Percentiles rank a stretch among this genome's conserved stretches.
Conservation (phyloP, 2,888 invertebrate genomes). For the Netelia fuscicornis region DNA sequence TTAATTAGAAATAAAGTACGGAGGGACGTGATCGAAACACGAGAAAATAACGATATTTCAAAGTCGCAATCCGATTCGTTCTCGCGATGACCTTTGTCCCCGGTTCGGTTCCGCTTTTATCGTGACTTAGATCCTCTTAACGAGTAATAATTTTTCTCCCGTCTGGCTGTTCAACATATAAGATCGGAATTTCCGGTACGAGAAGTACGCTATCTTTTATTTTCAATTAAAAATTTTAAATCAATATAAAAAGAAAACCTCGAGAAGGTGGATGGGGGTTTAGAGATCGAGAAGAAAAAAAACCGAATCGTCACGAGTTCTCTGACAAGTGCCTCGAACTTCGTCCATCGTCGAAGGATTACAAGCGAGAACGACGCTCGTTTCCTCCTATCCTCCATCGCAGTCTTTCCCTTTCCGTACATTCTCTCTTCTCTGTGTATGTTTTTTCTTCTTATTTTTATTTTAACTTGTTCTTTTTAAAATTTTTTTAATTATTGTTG, state of each 20-base stretch:
- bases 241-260: too few relatives aligned
- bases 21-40: too few relatives aligned
- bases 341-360: conserved; percentile 53
- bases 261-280: too few relatives aligned
- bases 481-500: conserved; percentile 22
- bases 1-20: too few relatives aligned
- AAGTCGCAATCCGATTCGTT: too few relatives aligned
- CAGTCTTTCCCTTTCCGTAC: background rate
- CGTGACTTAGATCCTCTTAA: conserved; percentile 31
- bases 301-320: conserved; percentile 39
- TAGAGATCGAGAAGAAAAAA: conserved; percentile 47
- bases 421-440: conserved; percentile 38
- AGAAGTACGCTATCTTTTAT: conserved; percentile 73
- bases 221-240: conserved; percentile 84
- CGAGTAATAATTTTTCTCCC: conserved; percentile 19
- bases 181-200: conserved; percentile 33
- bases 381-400: conserved; percentile 42
- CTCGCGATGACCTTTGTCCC: too few relatives aligned
- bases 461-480: background rate
- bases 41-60: too few relatives aligned
- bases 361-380: conserved; percentile 34
- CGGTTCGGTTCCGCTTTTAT: background rate
- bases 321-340: conserved; percentile 37
- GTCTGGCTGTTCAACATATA: conserved; percentile 26
- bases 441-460: conserved; percentile 11